Evolutionary conservation across 1,140 invertebrate genomes (phyloP), one percentile per base, ranked within the genome.

Genomic region (Laodelphax striatellus): DNA sequence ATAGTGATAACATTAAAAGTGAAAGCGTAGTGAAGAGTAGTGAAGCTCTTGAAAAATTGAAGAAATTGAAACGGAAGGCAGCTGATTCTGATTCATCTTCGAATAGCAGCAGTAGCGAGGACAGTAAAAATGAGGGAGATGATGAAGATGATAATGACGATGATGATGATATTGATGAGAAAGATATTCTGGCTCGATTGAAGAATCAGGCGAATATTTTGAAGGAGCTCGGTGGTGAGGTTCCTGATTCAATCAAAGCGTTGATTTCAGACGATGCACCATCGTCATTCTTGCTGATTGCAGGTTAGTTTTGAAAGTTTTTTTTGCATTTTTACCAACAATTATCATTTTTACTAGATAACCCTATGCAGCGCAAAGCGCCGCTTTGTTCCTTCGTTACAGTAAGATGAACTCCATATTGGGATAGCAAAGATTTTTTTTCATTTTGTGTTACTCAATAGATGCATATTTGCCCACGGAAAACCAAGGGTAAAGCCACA

Each of bases 201-300:
- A 72, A 71, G 62, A 75, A 67, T 62, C 73, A 72, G 58, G 72
- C 70, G n/a, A 69, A 70, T 65, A 65, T 73, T 57, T 59, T 76
- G 28, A 73, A 73, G 68, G 68, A 73, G 56, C 63, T 75, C n/a
- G 71, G 73, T 38, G 70, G 71, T 21, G 70, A 73, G 52, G 62
- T 70, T 24, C 69, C 72, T 19, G 67, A 68, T 60, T 68, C 69
- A 58, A 67, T 71, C 28, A 67, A 66, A 55, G 65, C 67, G 44
- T 62, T 69, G n/a, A 60, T 64, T 1, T 61, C 60, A 50, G 61
- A 60, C 38, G 53, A 75, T 38, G 61, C 62, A 28, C 60, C 65
- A 22, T 42, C 64, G 38, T 69, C 69, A n/a, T 72, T 79, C 56
- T 79, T 79, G 0, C 66, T 82, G 31, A 76, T 82, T n/a, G 77